A percentile compares a stretch with the other conserved stretches of the same genome.
Conservation (phyloP, 1,140 invertebrate species). For the Trachymyrmex septentrionalis region DNA sequence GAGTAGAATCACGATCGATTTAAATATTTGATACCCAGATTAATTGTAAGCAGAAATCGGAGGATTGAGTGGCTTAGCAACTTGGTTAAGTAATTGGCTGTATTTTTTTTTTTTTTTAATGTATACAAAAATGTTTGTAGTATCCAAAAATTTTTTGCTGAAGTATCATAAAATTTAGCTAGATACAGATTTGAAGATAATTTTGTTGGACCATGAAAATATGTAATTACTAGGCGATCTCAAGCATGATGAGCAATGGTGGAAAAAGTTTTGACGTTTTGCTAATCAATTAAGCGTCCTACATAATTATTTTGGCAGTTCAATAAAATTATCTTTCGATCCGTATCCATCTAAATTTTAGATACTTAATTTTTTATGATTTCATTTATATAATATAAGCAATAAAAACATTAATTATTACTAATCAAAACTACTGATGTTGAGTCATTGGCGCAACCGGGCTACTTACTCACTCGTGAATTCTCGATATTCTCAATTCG, state of each 20-base stretch:
- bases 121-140: too few relatives aligned
- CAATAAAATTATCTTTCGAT: too few relatives aligned
- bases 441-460: background rate
- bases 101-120: background rate
- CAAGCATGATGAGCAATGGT: too few relatives aligned
- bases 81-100: background rate
- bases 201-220: too few relatives aligned
- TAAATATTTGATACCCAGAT: background rate
- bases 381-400: background rate
- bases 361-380: background rate
- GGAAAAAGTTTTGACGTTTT: too few relatives aligned
- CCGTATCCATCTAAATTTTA: too few relatives aligned
- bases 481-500: constrained; percentile 12
- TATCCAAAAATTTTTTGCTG: too few relatives aligned
- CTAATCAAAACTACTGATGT: background rate
- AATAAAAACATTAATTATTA: background rate
- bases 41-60: background rate
- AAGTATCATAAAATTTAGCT: too few relatives aligned
- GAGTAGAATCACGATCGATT: background rate
- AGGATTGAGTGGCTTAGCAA: background rate
- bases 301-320: too few relatives aligned
- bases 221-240: too few relatives aligned
- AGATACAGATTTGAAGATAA: too few relatives aligned
- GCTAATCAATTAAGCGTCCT: too few relatives aligned
- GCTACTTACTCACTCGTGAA: background rate